A percentile compares a stretch with the other conserved stretches of the same genome.
These are phyloP conservation scores for Sebastiscus albofasciatus DNA, from an alignment of 2,797 vertebrate species.

Conservation along the genomic window DNA sequence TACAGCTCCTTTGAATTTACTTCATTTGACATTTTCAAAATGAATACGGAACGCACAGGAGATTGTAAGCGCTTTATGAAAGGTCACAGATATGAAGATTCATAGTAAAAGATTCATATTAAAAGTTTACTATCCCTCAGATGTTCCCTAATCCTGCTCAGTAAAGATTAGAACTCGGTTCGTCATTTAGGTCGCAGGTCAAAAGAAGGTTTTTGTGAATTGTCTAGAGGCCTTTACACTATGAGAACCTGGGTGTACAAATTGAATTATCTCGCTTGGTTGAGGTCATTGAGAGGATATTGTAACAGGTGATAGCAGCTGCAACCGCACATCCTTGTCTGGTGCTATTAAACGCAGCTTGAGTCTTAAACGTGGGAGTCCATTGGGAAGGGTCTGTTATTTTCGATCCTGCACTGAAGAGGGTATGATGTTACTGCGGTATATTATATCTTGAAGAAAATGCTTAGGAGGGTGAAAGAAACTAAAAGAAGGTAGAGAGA, in stretches of 20 bases:
- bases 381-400: slow-evolving; percentile 36
- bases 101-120: background rate
- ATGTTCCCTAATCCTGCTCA: background rate
- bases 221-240: background rate
- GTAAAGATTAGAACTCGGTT: background rate
- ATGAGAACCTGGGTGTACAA: background rate
- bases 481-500: slow-evolving; percentile 11
- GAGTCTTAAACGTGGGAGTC: slow-evolving; percentile 16
- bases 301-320: background rate
- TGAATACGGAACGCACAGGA: slow-evolving; percentile 2
- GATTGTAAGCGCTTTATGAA: slow-evolving; percentile 22
- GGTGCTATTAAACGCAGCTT: slow-evolving; percentile 6
- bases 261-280: background rate
- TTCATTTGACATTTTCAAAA: slow-evolving; percentile 28
- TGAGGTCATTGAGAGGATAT: background rate
- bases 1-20: background rate
- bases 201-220: background rate
- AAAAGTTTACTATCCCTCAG: background rate
- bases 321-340: background rate
- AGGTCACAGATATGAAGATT: slow-evolving; percentile 33
- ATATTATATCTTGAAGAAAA: slow-evolving; percentile 31
- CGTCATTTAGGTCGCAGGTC: background rate
- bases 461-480: slow-evolving; percentile 21
- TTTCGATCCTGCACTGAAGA: slow-evolving; percentile 34
- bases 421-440: slow-evolving; percentile 35